Percentiles rank a stretch among this genome's conserved stretches.
phyloP scores from a whole-genome alignment of 2,888 invertebrate species.

The Pogonocherus hispidulus region DNA sequence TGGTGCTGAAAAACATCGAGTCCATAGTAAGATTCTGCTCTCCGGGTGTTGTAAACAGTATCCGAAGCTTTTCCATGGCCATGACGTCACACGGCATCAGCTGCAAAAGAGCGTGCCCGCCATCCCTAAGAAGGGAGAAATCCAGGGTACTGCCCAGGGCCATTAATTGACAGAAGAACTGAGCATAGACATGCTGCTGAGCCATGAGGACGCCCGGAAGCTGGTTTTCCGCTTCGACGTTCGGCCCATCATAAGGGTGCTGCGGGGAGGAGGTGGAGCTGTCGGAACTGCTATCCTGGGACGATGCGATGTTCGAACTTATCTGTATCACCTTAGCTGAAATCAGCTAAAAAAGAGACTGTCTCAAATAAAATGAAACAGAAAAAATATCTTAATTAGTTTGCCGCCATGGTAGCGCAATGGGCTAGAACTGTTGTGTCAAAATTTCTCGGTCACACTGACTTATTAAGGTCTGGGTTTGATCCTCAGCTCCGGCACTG shows the following conservation, averaged over 20 bases:
- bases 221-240: constrained; percentile 87
- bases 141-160: constrained; percentile 88
- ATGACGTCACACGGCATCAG: constrained; percentile 80
- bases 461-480: too few relatives aligned
- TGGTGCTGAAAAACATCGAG: constrained; percentile 77
- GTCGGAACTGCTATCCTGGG: constrained; percentile 94
- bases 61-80: constrained; percentile 72
- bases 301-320: constrained; percentile 80
- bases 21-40: constrained; percentile 72
- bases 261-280: constrained; percentile 95
- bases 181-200: constrained; percentile 81
- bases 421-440: too few relatives aligned
- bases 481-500: too few relatives aligned
- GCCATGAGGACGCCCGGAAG: constrained; percentile 94
- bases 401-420: too few relatives aligned
- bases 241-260: constrained; percentile 84
- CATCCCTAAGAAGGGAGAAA: constrained; percentile 86
- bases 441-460: too few relatives aligned
- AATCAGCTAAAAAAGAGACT: constrained; percentile 72
- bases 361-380: constrained; percentile 20
- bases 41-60: constrained; percentile 69
- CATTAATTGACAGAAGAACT: constrained; percentile 88
- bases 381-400: too few relatives aligned
- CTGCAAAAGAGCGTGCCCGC: constrained; percentile 83
- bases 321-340: constrained; percentile 84